Evolutionary conservation across 2,797 vertebrate species (phyloP).

Genomic region (Hapalemur alaotrensis): DNA sequence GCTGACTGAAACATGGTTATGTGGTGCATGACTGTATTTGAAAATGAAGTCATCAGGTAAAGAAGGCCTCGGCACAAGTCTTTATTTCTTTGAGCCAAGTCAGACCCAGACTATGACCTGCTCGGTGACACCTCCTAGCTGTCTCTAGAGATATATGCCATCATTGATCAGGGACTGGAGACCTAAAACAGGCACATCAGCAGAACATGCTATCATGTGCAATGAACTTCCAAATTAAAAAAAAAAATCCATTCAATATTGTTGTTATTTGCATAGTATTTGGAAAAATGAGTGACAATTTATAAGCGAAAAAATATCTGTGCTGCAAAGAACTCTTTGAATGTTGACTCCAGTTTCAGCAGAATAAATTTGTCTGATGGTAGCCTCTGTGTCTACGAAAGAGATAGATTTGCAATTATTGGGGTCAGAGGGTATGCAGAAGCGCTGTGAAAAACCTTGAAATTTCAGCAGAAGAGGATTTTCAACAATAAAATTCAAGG

Average conservation of each 20-base stretch:
- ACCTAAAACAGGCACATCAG: background rate
- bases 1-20: background rate
- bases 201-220: background rate
- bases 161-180: background rate
- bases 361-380: background rate
- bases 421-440: background rate
- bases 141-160: background rate
- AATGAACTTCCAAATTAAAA: background rate
- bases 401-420: background rate
- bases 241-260: background rate
- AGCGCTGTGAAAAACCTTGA: background rate
- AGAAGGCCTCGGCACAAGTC: background rate
- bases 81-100: background rate
- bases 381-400: background rate
- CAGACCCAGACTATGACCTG: background rate
- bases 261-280: background rate
- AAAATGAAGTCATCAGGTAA: background rate
- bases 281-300: background rate
- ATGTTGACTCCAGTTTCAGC: background rate
- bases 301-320: background rate
- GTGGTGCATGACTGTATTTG: background rate
- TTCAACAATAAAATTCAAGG: conserved; percentile 19
- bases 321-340: background rate
- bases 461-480: background rate
- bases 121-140: background rate